These are phyloP conservation scores for Melanotaenia boesemani DNA, from an alignment of 2,797 vertebrate genomes.

Conservation along the genomic window DNA sequence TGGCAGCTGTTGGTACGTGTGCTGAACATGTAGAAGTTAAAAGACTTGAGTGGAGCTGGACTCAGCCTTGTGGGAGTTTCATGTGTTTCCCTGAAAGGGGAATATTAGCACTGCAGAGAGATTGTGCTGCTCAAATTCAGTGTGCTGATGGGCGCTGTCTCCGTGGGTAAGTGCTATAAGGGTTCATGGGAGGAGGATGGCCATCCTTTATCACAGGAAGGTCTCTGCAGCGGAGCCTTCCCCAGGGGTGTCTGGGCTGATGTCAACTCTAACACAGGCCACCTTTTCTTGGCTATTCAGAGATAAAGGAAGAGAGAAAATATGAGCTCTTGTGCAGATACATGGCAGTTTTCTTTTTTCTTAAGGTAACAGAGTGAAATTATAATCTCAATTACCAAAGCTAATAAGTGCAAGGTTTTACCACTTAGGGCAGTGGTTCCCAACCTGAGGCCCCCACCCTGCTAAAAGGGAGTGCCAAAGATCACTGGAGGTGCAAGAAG, in stretches of 20 bases:
- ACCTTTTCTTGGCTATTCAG: constrained; percentile 91
- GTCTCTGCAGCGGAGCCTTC: constrained; percentile 88
- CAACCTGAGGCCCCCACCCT: background rate
- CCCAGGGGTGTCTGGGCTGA: constrained; percentile 85
- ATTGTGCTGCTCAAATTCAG: constrained; percentile 45
- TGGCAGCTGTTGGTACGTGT: constrained; percentile 21
- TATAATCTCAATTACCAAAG: constrained; percentile 2
- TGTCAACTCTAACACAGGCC: constrained; percentile 89
- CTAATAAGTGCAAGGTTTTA: constrained; percentile 1
- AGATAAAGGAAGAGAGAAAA: constrained; percentile 6
- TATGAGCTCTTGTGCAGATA: constrained; percentile 7
- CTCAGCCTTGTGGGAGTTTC: constrained; percentile 32
- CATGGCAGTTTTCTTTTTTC: background rate
- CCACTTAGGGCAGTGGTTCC: constrained; percentile 14
- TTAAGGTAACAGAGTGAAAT: constrained; percentile 2
- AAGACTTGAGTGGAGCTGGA: constrained; percentile 17
- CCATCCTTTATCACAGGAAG: constrained; percentile 84
- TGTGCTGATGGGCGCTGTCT: constrained; percentile 22
- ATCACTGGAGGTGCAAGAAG: background rate
- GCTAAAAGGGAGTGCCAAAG: background rate
- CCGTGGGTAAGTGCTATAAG: constrained; percentile 32
- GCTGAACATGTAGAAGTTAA: constrained; percentile 24
- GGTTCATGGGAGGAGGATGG: constrained; percentile 7
- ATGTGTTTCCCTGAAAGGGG: constrained; percentile 14
- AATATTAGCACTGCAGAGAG: constrained; percentile 28